A percentile compares a stretch with the other conserved stretches of the same genome.
Conservation (phyloP, 2,888 invertebrate species). For the Heliconius cydno region DNA sequence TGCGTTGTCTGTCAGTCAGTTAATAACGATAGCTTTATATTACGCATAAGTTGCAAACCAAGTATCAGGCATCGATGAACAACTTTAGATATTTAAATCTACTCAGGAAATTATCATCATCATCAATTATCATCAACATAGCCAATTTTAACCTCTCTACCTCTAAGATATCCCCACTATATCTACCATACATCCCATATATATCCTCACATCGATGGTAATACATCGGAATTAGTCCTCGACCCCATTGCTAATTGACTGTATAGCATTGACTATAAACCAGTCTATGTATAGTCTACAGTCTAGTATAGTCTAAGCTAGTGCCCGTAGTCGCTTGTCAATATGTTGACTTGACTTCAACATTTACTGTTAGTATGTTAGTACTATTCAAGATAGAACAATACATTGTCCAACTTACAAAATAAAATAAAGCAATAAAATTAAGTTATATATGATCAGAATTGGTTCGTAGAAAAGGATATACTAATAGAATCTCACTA, state of each 20-base stretch:
- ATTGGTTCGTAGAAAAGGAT: too few species aligned
- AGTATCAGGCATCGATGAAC: not conserved
- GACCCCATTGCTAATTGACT: slow-evolving; percentile 11
- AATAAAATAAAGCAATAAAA: too few species aligned
- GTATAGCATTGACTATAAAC: not conserved
- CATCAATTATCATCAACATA: not conserved
- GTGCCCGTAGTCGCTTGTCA: slow-evolving; percentile 9
- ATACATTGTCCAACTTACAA: too few species aligned
- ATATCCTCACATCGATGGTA: not conserved
- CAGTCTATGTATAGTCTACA: not conserved
- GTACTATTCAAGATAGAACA: not conserved
- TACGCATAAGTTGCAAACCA: not conserved
- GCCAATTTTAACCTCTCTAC: not conserved
- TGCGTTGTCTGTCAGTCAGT: not conserved
- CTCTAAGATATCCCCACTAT: not conserved
- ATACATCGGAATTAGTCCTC: not conserved
- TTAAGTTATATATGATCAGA: too few species aligned
- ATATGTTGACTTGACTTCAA: not conserved
- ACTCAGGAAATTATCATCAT: too few species aligned
- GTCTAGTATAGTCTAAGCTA: not conserved
- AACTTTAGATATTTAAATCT: not conserved
- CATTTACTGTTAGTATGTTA: not conserved
- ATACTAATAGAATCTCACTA: too few species aligned
- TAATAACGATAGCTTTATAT: not conserved
- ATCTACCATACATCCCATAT: not conserved